Evolutionary conservation across 2,888 invertebrate species (phyloP).

Genomic region (Microchrysa polita): DNA sequence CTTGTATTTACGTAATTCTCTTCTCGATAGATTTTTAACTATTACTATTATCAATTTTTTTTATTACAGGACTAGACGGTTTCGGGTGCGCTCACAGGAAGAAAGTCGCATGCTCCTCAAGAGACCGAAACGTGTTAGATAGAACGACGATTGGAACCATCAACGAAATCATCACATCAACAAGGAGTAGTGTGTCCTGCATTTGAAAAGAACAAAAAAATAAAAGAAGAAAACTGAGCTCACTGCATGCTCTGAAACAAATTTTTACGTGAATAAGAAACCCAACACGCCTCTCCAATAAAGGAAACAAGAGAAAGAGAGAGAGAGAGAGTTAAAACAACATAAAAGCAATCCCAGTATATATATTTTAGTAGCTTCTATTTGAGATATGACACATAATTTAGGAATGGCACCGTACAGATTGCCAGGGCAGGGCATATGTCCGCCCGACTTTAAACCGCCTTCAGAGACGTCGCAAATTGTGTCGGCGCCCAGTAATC

Average conservation of each 20-base stretch:
- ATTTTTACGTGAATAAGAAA: not conserved
- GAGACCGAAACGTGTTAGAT: slow-evolving; percentile 49
- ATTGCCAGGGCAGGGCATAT: slow-evolving; percentile 76
- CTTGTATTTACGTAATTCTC: too few species aligned
- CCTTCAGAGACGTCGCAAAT: slow-evolving; percentile 77
- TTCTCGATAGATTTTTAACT: too few species aligned
- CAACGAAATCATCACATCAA: slow-evolving; percentile 11
- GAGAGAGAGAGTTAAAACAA: slow-evolving; percentile 13
- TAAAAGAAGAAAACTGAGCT: slow-evolving; percentile 10
- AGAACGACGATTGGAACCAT: slow-evolving; percentile 31
- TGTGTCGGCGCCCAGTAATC: slow-evolving; percentile 81
- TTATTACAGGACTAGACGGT: slow-evolving; percentile 50
- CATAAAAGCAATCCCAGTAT: slow-evolving; percentile 24
- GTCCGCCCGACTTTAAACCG: slow-evolving; percentile 78
- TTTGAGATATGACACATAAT: slow-evolving; percentile 76
- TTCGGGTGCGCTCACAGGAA: slow-evolving; percentile 49
- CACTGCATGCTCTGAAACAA: slow-evolving; percentile 13
- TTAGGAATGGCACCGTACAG: slow-evolving; percentile 84
- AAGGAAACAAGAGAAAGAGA: slow-evolving; percentile 1
- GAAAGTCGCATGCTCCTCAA: slow-evolving; percentile 49
- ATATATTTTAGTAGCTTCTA: slow-evolving; percentile 38
- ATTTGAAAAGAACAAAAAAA: not conserved
- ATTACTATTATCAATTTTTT: slow-evolving; percentile 4
- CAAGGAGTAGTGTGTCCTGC: not conserved
- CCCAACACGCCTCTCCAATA: not conserved